Conservation (phyloP, 2,797 vertebrate genomes). For the Cossypha polioptera region DNA sequence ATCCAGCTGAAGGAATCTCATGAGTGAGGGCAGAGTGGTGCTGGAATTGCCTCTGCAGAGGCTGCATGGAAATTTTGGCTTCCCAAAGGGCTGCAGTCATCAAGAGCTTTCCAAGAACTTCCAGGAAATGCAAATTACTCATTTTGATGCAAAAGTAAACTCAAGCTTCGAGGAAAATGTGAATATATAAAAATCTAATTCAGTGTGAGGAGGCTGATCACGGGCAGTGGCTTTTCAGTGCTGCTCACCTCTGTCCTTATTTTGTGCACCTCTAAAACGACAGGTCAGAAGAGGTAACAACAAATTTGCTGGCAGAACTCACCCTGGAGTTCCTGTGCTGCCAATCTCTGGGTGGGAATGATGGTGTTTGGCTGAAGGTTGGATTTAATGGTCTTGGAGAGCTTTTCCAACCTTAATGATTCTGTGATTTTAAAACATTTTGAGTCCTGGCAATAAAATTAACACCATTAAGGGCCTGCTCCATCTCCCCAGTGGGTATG, state of each 20-base stretch:
- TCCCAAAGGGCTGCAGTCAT: neutral
- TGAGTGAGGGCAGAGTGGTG: neutral
- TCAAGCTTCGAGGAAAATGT: neutral
- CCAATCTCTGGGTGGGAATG: neutral
- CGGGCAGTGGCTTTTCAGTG: neutral
- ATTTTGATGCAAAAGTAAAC: neutral
- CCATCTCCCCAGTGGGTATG: neutral
- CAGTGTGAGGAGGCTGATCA: neutral
- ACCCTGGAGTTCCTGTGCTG: neutral
- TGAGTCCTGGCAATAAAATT: neutral
- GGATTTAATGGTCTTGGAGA: neutral
- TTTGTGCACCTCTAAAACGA: neutral
- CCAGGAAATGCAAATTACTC: neutral
- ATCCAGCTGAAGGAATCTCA: rapidly evolving
- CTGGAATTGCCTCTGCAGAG: neutral
- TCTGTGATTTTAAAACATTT: neutral
- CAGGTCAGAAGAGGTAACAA: neutral
- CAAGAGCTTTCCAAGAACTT: neutral
- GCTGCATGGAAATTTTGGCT: rapidly evolving
- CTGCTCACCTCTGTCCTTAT: neutral
- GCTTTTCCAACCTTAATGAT: neutral
- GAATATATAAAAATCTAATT: rapidly evolving
- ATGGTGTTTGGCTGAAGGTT: neutral
- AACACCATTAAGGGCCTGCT: neutral
- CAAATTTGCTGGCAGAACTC: neutral